phyloP scores from a whole-genome alignment of 35 echinoderm and acorn worm genomes.

The Antedon bifida region DNA sequence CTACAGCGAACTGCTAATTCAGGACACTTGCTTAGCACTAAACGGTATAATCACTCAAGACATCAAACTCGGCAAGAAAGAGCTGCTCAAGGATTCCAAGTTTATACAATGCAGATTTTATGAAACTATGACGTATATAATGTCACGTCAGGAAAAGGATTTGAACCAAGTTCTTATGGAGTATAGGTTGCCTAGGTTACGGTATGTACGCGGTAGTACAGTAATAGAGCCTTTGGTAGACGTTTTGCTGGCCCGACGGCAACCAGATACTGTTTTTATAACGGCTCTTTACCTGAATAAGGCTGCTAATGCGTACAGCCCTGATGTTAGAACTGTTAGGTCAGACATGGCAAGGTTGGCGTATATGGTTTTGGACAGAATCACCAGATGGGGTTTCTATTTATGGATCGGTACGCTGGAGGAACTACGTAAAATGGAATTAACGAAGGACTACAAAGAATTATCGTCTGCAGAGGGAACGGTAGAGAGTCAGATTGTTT shows the following conservation, averaged over 20 bases:
- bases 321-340: slow-evolving; percentile 45
- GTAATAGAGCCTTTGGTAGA: slow-evolving; percentile 74
- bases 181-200: slow-evolving; percentile 56
- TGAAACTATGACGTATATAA: slow-evolving; percentile 74
- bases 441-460: slow-evolving; percentile 44
- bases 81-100: slow-evolving; percentile 67
- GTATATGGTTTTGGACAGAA: slow-evolving; percentile 59
- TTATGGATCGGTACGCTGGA: slow-evolving; percentile 72
- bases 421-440: slow-evolving; percentile 55
- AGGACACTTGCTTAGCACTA: slow-evolving; percentile 61
- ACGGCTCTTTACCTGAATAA: slow-evolving; percentile 56
- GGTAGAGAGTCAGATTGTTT: slow-evolving; percentile 59
- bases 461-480: slow-evolving; percentile 47
- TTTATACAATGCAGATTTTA: slow-evolving; percentile 85
- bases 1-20: slow-evolving; percentile 79
- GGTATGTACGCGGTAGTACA: slow-evolving; percentile 62
- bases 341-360: slow-evolving; percentile 84
- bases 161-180: slow-evolving; percentile 76
- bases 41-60: slow-evolving; percentile 90
- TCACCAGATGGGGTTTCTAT: slow-evolving; percentile 71
- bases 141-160: slow-evolving; percentile 70
- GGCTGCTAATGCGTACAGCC: slow-evolving; percentile 48
- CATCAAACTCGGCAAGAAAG: slow-evolving; percentile 79
- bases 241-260: slow-evolving; percentile 50
- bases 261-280: slow-evolving; percentile 50